Base-by-base conservation (phyloP, 1,140 invertebrate genomes). In the Subanguina moxae region DNA sequence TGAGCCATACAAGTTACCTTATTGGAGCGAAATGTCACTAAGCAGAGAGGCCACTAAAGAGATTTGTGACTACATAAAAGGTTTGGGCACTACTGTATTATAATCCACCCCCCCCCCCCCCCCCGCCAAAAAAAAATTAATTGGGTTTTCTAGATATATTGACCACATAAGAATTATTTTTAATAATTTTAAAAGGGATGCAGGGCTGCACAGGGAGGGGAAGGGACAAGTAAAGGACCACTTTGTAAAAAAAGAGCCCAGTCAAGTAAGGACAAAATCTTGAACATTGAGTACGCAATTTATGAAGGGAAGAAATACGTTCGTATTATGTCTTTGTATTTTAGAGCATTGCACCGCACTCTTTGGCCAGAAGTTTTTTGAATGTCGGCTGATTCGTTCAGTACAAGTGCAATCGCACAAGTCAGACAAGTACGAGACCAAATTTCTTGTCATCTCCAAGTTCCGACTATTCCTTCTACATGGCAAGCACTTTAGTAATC, bases 361-460 rank as follows among this genome's bases (percentile, higher is more conserved):
- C 8, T 82, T 82, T 25, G 79, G 79, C 13, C 77, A 80, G 59
- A 81, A 81, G 48, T 81, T 80, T 62, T 81, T 73, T 65, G 77
- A 81, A 45, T 76, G 71, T 57, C 79, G 79, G 13, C 27, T 73
- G 17, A 71, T 72, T 23, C 38, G 68, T 28, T 46, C 62, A 32
- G 59, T 75, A 15, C 78, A 82, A 57, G 52, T 73, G 11, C 32
- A 73, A 38, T 52, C 48, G 43, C 56, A 61, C 17, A 82, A 82
- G 46, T 58, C 68, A 13, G 79, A 81, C 57, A 82, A 78, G 67
- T 80, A 62, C 61, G 80, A 81, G 61, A 62, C 65, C 5, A 48
- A 67, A 19, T 76, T 81, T 25, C 46, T 82, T 38, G 77, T 74
- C 9, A 79, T 81, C 25, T 78, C 78, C 17, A 81, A 81, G 67